Evolutionary conservation across 2,888 invertebrate species (phyloP), one percentile per base, ranked within the genome.

Genomic region (Limnephilus marmoratus): DNA sequence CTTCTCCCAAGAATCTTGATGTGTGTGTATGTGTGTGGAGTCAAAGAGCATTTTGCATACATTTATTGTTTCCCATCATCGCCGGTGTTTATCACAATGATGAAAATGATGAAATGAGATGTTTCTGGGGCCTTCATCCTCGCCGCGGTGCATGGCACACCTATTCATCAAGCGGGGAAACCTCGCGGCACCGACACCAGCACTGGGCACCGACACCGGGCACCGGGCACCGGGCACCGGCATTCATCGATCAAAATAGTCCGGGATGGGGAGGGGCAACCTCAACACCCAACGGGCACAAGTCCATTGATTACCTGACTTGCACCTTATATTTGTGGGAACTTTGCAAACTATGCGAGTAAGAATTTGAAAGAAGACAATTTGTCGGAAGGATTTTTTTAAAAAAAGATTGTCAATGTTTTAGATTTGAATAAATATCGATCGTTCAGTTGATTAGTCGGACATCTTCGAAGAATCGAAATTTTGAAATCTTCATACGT

Each of bases 11-110:
- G 34, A 53, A 7, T 37, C 24, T 15, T 9, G 13, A 15, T 31
- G 37, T 88, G 45, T 88, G 85, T 81, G 68, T 81, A 91, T 81
- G 91, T n/a, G 45, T 85, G 87, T 53, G 90, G 81, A 91, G 92
- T 89, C 93, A 91, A 92, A 90, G 91, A 92, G 93, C 91, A 92
- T 92, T 93, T 93, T 93, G 93, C 93, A 93, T 93, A 91, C 92
- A 91, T 91, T 92, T 90, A 93, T 93, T 93, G 93, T 93, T 93
- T 93, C 92, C 93, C 93, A 93, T 93, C 93, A 92, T 90, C 93
- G 92, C 91, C 85, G 53, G 93, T 91, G 93, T 93, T 93, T 91
- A 93, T 93, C 93, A 90, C 89, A 91, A 92, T 90, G 83, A 81
- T 88, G 82, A 92, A 86, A 91, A 90, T 83, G 80, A 92, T 89